Base-by-base conservation (phyloP, 2,888 invertebrate species). In the Parapristionchus giblindavisi region DNA sequence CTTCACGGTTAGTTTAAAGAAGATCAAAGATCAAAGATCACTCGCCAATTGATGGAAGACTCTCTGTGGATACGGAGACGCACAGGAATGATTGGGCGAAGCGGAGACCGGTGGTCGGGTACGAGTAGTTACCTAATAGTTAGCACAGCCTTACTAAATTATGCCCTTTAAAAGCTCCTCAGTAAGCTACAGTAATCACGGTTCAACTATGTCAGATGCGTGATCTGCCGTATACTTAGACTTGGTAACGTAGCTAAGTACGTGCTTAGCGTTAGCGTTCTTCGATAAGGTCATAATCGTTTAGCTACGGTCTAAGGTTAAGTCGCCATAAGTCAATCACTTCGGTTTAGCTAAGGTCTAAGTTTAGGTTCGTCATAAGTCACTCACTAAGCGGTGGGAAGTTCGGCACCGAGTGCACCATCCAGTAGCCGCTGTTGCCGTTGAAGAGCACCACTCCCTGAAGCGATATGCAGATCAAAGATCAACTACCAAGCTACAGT, bases 321-420 rank as follows among this genome's bases (percentile, higher is more conserved):
- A n/a, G n/a, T n/a, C 51, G 29, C 8, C 17, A 27, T 21, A 58
- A 14, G 1, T 34, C 51, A 70, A 52, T 34, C 51, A 32, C 21
- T 58, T 21, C 14, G 27, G n/a, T n/a, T n/a, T n/a, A n/a, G n/a
- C n/a, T n/a, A n/a, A n/a, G n/a, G n/a, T n/a, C n/a, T n/a, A n/a
- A n/a, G n/a, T n/a, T n/a, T n/a, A n/a, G n/a, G n/a, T n/a, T 34
- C 51, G n/a, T 36, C 32, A 34, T 17, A 40, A 38, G 40, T 14
- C n/a, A 61, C 66, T 68, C 54, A 76, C 77, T 56, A 17, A 73
- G 36, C 14, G 78, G 75, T 0, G 96, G 95, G 89, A 93, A 97
- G 84, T 92, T 91, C 0, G 97, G 97, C n/a, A 95, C 94, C 29
- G 95, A 96, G 89, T 97, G 96, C 60, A 96, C 91, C 76, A 97